phyloP scores from a whole-genome alignment of 2,797 vertebrate genomes.

The Gadopsis marmoratus region DNA sequence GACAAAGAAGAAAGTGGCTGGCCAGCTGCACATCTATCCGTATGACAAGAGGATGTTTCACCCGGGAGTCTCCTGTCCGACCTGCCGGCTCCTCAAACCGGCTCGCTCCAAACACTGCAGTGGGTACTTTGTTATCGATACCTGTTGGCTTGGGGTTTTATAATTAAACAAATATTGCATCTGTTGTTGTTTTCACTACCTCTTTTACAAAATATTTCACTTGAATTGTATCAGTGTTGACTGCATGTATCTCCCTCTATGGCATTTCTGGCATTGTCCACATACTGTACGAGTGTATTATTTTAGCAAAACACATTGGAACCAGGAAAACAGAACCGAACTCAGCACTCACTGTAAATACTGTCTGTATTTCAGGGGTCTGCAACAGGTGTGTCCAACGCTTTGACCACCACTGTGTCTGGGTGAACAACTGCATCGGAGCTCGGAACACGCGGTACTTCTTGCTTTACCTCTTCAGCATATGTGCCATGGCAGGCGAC shows the following conservation, averaged over 20 bases:
- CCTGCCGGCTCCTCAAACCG: constrained; percentile 90
- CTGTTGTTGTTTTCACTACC: background rate
- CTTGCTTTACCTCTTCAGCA: constrained; percentile 89
- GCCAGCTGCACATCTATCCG: constrained; percentile 84
- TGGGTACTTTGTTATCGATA: constrained; percentile 76
- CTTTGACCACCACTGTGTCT: constrained; percentile 97
- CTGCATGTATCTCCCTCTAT: background rate
- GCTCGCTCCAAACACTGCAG: constrained; percentile 97
- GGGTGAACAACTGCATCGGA: constrained; percentile 98
- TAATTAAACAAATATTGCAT: background rate
- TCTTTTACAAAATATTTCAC: background rate
- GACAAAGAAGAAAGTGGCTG: constrained; percentile 85
- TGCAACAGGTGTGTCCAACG: constrained; percentile 92
- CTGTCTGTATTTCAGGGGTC: constrained; percentile 82
- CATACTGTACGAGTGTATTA: background rate
- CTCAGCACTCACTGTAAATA: background rate
- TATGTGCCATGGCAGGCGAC: constrained; percentile 83
- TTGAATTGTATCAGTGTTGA: background rate
- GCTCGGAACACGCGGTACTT: constrained; percentile 90
- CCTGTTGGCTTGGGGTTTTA: background rate
- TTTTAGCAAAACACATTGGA: background rate
- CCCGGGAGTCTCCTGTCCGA: constrained; percentile 84
- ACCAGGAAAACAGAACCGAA: background rate
- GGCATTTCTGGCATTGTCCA: background rate
- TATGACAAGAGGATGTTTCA: constrained; percentile 91